Conservation (phyloP, 2,113 vertebrate species). For the Dasypus novemcinctus region DNA sequence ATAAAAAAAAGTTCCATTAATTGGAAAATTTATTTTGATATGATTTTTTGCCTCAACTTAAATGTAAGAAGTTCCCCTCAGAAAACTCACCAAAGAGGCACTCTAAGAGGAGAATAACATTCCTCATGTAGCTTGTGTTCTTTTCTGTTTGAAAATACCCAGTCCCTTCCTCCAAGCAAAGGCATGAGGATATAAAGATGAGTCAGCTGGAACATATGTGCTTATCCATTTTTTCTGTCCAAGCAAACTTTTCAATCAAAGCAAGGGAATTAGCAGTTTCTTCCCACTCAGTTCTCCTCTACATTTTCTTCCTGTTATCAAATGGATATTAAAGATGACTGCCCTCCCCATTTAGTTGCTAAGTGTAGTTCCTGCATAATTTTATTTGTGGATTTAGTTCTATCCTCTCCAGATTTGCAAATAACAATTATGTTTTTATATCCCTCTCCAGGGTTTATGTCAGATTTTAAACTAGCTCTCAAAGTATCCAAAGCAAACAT, state of each 20-base stretch:
- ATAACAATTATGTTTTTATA: neutral
- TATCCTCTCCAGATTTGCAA: neutral
- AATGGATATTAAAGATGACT: neutral
- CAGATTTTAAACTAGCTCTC: neutral
- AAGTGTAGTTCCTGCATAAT: too few species aligned
- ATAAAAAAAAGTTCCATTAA: neutral
- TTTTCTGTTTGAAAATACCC: neutral
- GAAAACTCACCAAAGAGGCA: neutral
- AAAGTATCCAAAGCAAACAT: neutral
- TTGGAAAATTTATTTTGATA: neutral
- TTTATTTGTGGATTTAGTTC: neutral
- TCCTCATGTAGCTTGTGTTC: neutral
- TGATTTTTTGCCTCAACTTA: neutral
- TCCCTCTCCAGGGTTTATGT: neutral
- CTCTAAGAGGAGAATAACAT: accelerated
- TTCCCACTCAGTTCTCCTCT: accelerated
- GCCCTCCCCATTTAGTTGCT: neutral
- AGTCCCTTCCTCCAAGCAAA: accelerated
- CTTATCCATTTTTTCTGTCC: neutral
- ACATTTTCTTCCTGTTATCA: neutral
- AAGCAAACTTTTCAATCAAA: too few species aligned
- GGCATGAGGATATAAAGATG: neutral
- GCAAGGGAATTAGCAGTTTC: neutral
- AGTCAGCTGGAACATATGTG: neutral
- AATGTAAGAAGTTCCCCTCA: neutral